These are phyloP conservation scores for Lithobius niger DNA, from an alignment of 1,140 invertebrate species.

Conservation along the genomic window DNA sequence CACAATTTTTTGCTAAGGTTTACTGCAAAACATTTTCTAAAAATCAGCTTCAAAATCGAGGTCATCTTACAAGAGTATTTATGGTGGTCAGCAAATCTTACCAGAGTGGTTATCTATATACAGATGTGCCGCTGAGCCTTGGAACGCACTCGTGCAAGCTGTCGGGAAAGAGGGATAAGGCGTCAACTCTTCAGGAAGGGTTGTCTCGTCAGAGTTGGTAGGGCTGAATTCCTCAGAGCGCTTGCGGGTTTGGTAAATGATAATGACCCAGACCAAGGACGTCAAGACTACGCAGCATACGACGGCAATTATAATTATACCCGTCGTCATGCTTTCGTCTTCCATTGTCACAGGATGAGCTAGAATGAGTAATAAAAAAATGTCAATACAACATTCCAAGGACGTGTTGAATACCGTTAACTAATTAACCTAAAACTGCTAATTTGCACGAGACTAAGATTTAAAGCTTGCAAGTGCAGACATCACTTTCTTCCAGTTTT, in stretches of 20 bases:
- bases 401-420: too few relatives aligned
- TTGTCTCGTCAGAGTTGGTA: neutral
- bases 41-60: too few relatives aligned
- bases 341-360: slow-evolving; percentile 21
- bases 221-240: slow-evolving; percentile 23
- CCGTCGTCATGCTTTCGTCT: slow-evolving; percentile 55
- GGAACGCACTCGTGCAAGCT: slow-evolving; percentile 2
- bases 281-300: slow-evolving; percentile 79
- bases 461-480: too few relatives aligned
- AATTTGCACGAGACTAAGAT: too few relatives aligned
- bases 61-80: neutral
- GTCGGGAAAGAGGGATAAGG: slow-evolving; percentile 5
- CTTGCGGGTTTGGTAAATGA: slow-evolving; percentile 73
- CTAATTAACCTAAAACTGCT: too few relatives aligned
- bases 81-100: slow-evolving; percentile 2
- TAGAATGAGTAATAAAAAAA: too few relatives aligned
- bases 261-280: slow-evolving; percentile 78
- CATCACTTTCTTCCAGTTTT: too few relatives aligned
- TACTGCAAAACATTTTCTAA: too few relatives aligned
- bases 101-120: slow-evolving; percentile 16
- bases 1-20: too few relatives aligned
- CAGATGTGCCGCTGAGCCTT: slow-evolving; percentile 7
- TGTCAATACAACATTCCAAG: too few relatives aligned
- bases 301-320: slow-evolving; percentile 74
- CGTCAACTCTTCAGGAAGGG: slow-evolving; percentile 7